Conservation (phyloP, 2,113 vertebrate species). For the Ctenomys sociabilis region DNA sequence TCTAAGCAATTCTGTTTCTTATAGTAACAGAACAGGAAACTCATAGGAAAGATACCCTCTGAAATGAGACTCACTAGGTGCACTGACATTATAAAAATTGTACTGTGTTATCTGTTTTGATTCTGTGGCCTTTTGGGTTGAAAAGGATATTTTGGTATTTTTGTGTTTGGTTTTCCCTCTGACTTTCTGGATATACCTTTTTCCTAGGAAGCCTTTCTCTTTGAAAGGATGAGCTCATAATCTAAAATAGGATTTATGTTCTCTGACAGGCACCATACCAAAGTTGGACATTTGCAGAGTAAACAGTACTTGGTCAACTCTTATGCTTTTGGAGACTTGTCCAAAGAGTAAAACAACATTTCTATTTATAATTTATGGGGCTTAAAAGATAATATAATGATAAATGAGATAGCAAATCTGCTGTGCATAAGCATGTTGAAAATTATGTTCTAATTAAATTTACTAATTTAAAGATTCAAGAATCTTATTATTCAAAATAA, state of each 20-base stretch:
- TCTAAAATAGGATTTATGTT: constrained; percentile 57
- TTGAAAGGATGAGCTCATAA: constrained; percentile 57
- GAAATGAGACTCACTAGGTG: constrained; percentile 2
- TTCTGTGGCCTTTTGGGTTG: constrained; percentile 33
- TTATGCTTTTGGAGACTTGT: neutral
- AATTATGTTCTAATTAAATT: constrained; percentile 7
- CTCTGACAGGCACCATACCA: constrained; percentile 10
- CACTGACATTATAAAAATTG: constrained; percentile 3
- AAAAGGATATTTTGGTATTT: constrained; percentile 56
- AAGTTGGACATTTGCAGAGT: constrained; percentile 26
- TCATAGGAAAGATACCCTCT: constrained; percentile 10
- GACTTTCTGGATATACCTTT: constrained; percentile 56
- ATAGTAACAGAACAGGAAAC: constrained; percentile 18
- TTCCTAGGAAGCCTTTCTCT: neutral
- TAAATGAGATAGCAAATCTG: neutral
- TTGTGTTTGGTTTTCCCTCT: constrained; percentile 41
- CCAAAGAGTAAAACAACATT: constrained; percentile 23
- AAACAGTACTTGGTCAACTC: neutral
- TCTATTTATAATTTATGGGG: neutral
- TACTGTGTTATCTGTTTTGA: constrained; percentile 34
- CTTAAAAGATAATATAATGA: neutral
- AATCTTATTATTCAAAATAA: constrained; percentile 41
- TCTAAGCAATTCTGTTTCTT: constrained; percentile 36
- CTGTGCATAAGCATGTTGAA: neutral
- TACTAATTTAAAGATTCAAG: neutral